phyloP scores from a whole-genome alignment of 2,888 invertebrate species.

The Brassicogethes aeneus region DNA sequence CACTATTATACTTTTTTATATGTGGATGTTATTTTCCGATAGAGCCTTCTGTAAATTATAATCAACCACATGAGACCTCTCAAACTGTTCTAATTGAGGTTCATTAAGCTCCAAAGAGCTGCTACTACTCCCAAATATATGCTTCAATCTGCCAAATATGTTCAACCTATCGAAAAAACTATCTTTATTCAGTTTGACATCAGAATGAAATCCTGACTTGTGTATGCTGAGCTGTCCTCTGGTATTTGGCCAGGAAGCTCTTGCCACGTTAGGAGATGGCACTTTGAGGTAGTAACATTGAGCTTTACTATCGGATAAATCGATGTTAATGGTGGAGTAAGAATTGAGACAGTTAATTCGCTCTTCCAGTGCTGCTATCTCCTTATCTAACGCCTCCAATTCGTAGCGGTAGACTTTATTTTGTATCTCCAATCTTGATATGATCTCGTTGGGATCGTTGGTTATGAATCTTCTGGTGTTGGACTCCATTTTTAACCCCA shows the following conservation, averaged over 20 bases:
- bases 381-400: slow-evolving; percentile 67
- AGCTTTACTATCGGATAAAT: slow-evolving; percentile 10
- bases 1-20: too few relatives aligned
- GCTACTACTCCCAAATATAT: slow-evolving; percentile 29
- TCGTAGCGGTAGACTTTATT: slow-evolving; percentile 82
- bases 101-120: too few relatives aligned
- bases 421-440: slow-evolving; percentile 83
- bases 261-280: slow-evolving; percentile 7
- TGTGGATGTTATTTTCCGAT: too few relatives aligned
- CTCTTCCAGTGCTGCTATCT: slow-evolving; percentile 65
- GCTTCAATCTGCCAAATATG: slow-evolving; percentile 26
- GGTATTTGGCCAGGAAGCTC: slow-evolving; percentile 29
- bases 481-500: slow-evolving; percentile 81
- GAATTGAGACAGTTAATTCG: slow-evolving; percentile 38
- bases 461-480: slow-evolving; percentile 57
- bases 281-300: slow-evolving; percentile 14
- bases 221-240: slow-evolving; percentile 2
- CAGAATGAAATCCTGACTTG: slow-evolving; percentile 20
- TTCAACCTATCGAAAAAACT: slow-evolving; percentile 16
- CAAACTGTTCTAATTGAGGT: too few relatives aligned
- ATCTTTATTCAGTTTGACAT: slow-evolving; percentile 21
- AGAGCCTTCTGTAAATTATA: too few relatives aligned
- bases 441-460: slow-evolving; percentile 73
- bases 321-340: slow-evolving; percentile 12
- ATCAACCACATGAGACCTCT: too few relatives aligned